Conservation (phyloP, 1,140 invertebrate genomes). For the Drosophila azteca region DNA sequence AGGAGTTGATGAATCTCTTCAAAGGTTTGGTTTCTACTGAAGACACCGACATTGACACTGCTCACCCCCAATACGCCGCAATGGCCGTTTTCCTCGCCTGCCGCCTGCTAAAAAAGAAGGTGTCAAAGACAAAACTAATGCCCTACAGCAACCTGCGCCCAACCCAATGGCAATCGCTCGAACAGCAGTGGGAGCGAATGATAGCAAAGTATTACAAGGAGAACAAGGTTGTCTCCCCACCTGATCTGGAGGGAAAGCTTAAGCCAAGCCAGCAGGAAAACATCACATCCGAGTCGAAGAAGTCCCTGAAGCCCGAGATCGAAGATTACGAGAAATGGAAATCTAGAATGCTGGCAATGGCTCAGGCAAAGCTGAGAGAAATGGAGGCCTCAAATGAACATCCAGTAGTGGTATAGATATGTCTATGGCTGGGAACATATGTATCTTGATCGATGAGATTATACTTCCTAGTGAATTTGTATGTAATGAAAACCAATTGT, state of each 20-base stretch:
- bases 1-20: slow-evolving; percentile 78
- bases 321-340: slow-evolving; percentile 82
- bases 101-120: slow-evolving; percentile 78
- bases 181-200: slow-evolving; percentile 82
- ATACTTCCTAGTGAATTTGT: neutral
- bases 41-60: slow-evolving; percentile 57
- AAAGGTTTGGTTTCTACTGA: slow-evolving; percentile 48
- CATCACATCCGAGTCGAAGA: slow-evolving; percentile 1
- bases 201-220: slow-evolving; percentile 68
- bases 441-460: neutral
- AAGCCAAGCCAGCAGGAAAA: slow-evolving; percentile 39
- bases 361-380: slow-evolving; percentile 57
- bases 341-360: slow-evolving; percentile 60
- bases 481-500: slow-evolving; percentile 13
- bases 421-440: neutral
- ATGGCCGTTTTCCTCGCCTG: slow-evolving; percentile 84
- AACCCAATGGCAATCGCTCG: slow-evolving; percentile 82
- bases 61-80: slow-evolving; percentile 84
- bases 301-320: slow-evolving; percentile 28
- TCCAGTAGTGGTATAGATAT: neutral
- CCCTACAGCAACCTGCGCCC: slow-evolving; percentile 82
- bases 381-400: slow-evolving; percentile 5
- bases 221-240: slow-evolving; percentile 1
- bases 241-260: slow-evolving; percentile 46
- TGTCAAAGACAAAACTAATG: slow-evolving; percentile 78